Conservation (phyloP, 2,797 vertebrate species). For the Sebastes melanostomus region DNA sequence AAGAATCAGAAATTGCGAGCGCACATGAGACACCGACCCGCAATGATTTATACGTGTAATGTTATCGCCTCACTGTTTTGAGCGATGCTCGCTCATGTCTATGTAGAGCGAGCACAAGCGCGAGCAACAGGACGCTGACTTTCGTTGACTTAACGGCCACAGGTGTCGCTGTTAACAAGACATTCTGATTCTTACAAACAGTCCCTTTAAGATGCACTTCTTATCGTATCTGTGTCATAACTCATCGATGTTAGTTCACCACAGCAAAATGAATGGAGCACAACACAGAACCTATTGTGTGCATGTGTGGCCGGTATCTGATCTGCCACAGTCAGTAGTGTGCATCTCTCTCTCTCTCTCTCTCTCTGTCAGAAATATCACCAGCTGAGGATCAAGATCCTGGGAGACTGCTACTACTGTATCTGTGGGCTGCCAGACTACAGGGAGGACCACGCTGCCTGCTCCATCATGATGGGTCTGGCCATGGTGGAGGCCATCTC, state of each 20-base stretch:
- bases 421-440: slow-evolving; percentile 94
- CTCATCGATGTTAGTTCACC: neutral
- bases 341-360: neutral
- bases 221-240: neutral
- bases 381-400: slow-evolving; percentile 94
- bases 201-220: no score
- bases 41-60: no score
- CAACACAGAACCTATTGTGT: neutral
- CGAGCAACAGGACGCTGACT: no score
- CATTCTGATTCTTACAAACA: no score
- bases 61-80: no score
- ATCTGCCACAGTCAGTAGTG: neutral
- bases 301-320: neutral
- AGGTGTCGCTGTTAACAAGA: no score
- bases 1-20: no score
- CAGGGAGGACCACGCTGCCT: slow-evolving; percentile 91
- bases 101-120: no score
- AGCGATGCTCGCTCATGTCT: no score
- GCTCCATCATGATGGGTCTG: slow-evolving; percentile 94
- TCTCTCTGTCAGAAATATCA: slow-evolving; percentile 87
- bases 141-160: no score
- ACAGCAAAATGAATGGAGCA: neutral
- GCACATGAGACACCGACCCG: no score
- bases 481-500: slow-evolving; percentile 97
- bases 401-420: slow-evolving; percentile 96